Percentiles rank a stretch among this genome's conserved stretches.
Evolutionary conservation across 2,888 invertebrate genomes (phyloP).

Genomic region (Calameuta filiformis): DNA sequence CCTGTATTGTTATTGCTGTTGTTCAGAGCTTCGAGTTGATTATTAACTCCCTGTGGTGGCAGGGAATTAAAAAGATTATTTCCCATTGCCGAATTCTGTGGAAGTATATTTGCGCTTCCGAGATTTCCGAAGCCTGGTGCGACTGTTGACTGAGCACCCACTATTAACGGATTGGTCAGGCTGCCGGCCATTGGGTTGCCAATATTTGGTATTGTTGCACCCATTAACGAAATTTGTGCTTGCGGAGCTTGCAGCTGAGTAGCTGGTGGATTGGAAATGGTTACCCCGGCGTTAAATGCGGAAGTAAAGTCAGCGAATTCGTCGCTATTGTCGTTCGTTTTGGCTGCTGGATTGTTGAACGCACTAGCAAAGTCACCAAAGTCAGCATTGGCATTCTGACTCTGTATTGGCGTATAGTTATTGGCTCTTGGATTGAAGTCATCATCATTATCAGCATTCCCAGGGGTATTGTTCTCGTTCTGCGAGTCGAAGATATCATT

Average conservation of each 20-base stretch:
- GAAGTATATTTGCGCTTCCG: conserved; percentile 28
- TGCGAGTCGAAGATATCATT: conserved; percentile 60
- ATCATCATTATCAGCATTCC: conserved; percentile 60
- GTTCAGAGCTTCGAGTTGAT: conserved; percentile 30
- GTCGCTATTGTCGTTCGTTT: conserved; percentile 65
- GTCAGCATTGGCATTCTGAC: conserved; percentile 66
- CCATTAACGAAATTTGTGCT: conserved; percentile 45
- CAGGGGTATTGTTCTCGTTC: conserved; percentile 44
- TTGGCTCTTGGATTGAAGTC: conserved; percentile 74
- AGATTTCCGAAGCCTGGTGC: conserved; percentile 27
- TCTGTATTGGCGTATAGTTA: conserved; percentile 58
- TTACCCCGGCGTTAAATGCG: conserved; percentile 70
- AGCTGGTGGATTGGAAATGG: conserved; percentile 40
- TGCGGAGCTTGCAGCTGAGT: conserved; percentile 35
- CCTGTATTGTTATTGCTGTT: conserved; percentile 57
- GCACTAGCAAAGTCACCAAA: conserved; percentile 85
- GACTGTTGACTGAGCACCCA: conserved; percentile 31
- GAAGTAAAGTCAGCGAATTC: conserved; percentile 86
- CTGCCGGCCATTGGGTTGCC: conserved; percentile 48
- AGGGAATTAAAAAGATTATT: conserved; percentile 52
- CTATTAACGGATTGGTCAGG: conserved; percentile 36
- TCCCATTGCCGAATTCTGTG: conserved; percentile 36
- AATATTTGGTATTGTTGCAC: conserved; percentile 43
- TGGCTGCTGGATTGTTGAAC: conserved; percentile 67
- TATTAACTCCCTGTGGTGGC: conserved; percentile 41